Conservation (phyloP, 2,888 invertebrate species). For the Synergus umbraculus region DNA sequence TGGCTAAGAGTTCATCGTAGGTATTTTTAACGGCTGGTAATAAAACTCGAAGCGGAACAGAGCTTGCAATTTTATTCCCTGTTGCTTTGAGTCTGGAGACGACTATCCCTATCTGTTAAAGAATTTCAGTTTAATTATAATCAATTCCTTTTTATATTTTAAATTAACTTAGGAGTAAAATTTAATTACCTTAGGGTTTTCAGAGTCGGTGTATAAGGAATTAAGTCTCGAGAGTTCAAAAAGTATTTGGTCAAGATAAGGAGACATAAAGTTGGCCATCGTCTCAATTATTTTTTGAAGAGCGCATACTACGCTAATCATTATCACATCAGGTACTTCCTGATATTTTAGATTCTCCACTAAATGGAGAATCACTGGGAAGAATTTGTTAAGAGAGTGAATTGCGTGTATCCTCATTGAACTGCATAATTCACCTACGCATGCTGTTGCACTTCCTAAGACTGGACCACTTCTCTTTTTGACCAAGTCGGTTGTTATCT, state of each 20-base stretch:
- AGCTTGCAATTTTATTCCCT: conserved; percentile 83
- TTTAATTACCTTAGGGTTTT: conserved; percentile 68
- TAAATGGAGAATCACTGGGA: conserved; percentile 86
- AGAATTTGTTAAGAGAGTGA: conserved; percentile 86
- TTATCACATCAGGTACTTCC: conserved; percentile 81
- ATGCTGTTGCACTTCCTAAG: conserved; percentile 86
- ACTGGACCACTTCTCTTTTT: conserved; percentile 81
- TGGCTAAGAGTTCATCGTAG: conserved; percentile 82
- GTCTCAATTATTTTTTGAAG: conserved; percentile 90
- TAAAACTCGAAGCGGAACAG: conserved; percentile 86
- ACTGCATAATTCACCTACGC: conserved; percentile 88
- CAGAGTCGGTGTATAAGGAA: conserved; percentile 67
- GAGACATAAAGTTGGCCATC: conserved; percentile 90
- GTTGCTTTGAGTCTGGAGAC: conserved; percentile 81
- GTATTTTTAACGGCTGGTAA: conserved; percentile 86
- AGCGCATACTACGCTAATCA: conserved; percentile 88
- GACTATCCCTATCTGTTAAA: conserved; percentile 75
- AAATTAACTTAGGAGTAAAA: not conserved
- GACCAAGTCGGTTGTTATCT: conserved; percentile 83
- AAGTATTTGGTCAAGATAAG: conserved; percentile 88
- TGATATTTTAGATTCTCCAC: conserved; percentile 82
- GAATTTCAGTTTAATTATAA: conserved; percentile 27
- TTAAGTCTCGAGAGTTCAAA: conserved; percentile 81
- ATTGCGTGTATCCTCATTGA: conserved; percentile 88
- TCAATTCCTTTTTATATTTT: conserved; percentile 2